Conservation (phyloP, 2,113 vertebrate species). For the Maccullochella peelii region DNA sequence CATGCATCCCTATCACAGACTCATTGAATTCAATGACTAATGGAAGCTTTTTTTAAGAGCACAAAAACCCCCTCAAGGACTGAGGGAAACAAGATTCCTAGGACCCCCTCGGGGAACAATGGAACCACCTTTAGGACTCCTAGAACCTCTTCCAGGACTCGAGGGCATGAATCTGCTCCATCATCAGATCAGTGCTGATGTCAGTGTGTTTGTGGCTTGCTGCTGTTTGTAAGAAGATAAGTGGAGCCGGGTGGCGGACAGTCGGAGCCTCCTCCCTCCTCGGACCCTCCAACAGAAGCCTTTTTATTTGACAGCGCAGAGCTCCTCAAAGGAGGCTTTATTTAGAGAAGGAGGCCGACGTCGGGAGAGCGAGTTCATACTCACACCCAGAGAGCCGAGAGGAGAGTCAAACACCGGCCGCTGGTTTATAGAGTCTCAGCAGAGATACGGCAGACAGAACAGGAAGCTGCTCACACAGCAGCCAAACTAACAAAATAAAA, state of each 20-base stretch:
- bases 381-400: conserved; percentile 38
- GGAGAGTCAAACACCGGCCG: not conserved
- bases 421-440: not conserved
- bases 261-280: conserved; percentile 19
- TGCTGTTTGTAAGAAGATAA: conserved; percentile 52
- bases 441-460: conserved; percentile 1
- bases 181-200: conserved; percentile 25
- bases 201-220: conserved; percentile 1
- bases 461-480: conserved; percentile 10
- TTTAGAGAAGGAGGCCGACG: conserved; percentile 44
- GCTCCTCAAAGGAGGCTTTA: conserved; percentile 64
- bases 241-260: conserved; percentile 58
- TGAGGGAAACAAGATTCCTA: no score
- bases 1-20: not conserved
- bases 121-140: not conserved
- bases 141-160: not conserved
- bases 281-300: conserved; percentile 23
- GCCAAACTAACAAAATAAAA: not conserved
- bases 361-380: conserved; percentile 50
- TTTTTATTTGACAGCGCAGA: conserved; percentile 41
- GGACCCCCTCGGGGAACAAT: not conserved
- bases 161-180: not conserved
- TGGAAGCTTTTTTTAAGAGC: not conserved
- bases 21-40: not conserved
- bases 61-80: no score